A percentile compares a stretch with the other conserved stretches of the same genome.
Evolutionary conservation across 2,113 vertebrate species (phyloP).

Genomic region (Misgurnus anguillicaudatus): DNA sequence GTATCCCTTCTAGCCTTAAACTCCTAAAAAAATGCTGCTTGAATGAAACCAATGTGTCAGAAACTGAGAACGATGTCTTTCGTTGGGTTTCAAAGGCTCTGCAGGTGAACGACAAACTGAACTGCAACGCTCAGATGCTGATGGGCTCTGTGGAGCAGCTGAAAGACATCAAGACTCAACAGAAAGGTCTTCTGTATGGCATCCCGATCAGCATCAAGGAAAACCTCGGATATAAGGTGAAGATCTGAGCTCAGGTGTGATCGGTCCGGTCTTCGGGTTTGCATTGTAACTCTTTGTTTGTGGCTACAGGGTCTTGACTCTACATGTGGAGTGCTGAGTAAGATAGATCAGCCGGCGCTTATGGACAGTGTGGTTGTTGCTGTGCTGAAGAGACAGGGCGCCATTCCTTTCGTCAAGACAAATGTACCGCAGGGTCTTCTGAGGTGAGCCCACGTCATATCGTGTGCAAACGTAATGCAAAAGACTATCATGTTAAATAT

Average conservation of each 20-base stretch:
- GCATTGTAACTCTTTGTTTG: background rate
- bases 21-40: too few species aligned
- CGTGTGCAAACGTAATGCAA: too few species aligned
- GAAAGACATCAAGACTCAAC: conserved; percentile 57
- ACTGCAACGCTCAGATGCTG: conserved; percentile 81
- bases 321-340: conserved; percentile 75
- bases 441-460: conserved; percentile 69
- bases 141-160: conserved; percentile 81
- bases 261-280: background rate
- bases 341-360: conserved; percentile 70
- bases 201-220: conserved; percentile 91
- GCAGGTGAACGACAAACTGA: conserved; percentile 76
- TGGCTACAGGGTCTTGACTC: conserved; percentile 78
- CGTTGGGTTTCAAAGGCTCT: conserved; percentile 73
- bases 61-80: background rate
- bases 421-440: conserved; percentile 86
- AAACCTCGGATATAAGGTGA: conserved; percentile 80
- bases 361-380: conserved; percentile 83
- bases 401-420: conserved; percentile 92
- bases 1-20: too few species aligned
- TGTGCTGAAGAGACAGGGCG: conserved; percentile 89
- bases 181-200: conserved; percentile 81
- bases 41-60: too few species aligned
- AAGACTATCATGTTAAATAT: too few species aligned
- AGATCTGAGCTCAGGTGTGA: background rate